A percentile compares a stretch with the other conserved stretches of the same genome.
phyloP scores from a whole-genome alignment of 2,888 invertebrate species.

The Philaethria dido region DNA sequence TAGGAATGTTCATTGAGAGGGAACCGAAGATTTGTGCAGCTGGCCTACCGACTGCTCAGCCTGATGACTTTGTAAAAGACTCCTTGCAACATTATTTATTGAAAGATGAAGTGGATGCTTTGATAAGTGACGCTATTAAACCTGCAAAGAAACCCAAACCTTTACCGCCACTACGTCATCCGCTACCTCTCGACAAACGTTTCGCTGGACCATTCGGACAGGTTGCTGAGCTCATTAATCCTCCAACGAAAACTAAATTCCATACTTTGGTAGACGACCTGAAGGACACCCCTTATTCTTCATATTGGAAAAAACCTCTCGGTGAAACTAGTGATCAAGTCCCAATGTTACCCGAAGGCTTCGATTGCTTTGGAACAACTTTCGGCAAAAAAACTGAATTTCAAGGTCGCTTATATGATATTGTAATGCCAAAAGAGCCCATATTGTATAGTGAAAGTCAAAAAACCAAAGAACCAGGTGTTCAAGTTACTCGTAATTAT shows the following conservation, averaged over 20 bases:
- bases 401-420: slow-evolving; percentile 65
- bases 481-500: slow-evolving; percentile 61
- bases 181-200: slow-evolving; percentile 60
- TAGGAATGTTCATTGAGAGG: slow-evolving; percentile 68
- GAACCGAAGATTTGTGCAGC: slow-evolving; percentile 69
- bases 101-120: slow-evolving; percentile 69
- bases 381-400: slow-evolving; percentile 63
- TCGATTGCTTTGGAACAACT: slow-evolving; percentile 58
- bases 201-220: slow-evolving; percentile 57
- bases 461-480: slow-evolving; percentile 53
- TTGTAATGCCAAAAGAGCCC: slow-evolving; percentile 68
- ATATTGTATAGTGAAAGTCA: slow-evolving; percentile 60
- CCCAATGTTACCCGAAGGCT: slow-evolving; percentile 71
- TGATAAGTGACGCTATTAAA: slow-evolving; percentile 64
- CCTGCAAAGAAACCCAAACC: slow-evolving; percentile 60
- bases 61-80: slow-evolving; percentile 56
- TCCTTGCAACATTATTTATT: slow-evolving; percentile 64
- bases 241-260: slow-evolving; percentile 66
- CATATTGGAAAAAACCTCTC: slow-evolving; percentile 68
- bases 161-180: slow-evolving; percentile 60
- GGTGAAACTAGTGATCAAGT: slow-evolving; percentile 60
- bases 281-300: slow-evolving; percentile 65
- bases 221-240: slow-evolving; percentile 58
- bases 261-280: slow-evolving; percentile 64
- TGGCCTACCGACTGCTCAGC: slow-evolving; percentile 65